Evolutionary conservation across 2,797 vertebrate species (phyloP), one percentile per base, ranked within the genome.

Genomic region (Oreortyx pictus): DNA sequence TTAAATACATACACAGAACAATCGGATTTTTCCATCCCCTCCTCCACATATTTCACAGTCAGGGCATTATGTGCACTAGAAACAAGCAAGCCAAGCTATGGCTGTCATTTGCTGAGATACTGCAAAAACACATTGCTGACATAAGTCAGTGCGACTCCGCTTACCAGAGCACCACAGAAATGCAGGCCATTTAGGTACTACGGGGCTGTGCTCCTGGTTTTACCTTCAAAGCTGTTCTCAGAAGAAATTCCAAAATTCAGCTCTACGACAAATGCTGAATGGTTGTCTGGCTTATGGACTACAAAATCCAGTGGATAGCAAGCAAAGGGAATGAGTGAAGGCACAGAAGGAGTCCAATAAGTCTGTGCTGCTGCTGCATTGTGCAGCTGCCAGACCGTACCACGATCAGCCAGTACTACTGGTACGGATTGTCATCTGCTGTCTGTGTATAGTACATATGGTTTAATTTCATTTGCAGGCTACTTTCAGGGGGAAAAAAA

Each of bases 101-200:
- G 68, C 67, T 94, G 86, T 85, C 83, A 75, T 91, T 93, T 96
- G 94, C 93, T 82, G 86, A 91, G 90, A 89, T 74, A 79, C 83
- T 90, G 75, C 88, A 94, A 94, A 95, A 95, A 88, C 82, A 83
- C 93, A 74, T 77, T 92, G 91, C 91, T 94, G 92, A 89, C 79
- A 14, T 50, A 89, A 96, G 78, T 66, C 57, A 29, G 41, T 47
- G 86, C 84, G 95, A 70, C 66, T 6, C 57, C 85, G 65, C 88
- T 93, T 89, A 89, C 60, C 64, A 94, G 52, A 73, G 56, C 24
- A 14, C 76, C 81, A 73, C 82, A 83, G 74, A 64, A 90, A 59
- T 67, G 47, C 71, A 88, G 73, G 47, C 19, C 74, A 12, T 17
- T 62, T 31, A 56, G 43, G 70, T 82, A 37, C 66, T 41, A 11